These are phyloP conservation scores for Xiphophorus couchianus DNA, from an alignment of 2,113 vertebrate species.

Conservation along the genomic window DNA sequence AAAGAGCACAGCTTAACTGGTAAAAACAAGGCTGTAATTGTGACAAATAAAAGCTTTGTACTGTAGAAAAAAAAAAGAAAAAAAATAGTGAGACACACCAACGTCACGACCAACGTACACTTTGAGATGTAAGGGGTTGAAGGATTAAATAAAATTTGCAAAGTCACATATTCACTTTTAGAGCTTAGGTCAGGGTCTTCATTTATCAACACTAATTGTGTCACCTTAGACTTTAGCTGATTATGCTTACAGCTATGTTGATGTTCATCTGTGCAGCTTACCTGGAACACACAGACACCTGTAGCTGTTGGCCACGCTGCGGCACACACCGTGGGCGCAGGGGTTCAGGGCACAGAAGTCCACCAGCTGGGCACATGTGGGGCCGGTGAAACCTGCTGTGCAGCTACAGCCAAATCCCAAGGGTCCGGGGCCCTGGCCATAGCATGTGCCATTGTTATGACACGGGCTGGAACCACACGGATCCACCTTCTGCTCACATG, in stretches of 20 bases:
- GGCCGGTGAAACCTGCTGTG: conserved; percentile 91
- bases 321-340: conserved; percentile 93
- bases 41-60: not conserved
- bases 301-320: conserved; percentile 94
- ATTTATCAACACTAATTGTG: no score
- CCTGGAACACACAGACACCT: conserved; percentile 96
- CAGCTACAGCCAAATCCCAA: conserved; percentile 89
- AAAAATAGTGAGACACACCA: no score
- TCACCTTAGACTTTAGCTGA: no score
- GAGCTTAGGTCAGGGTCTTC: not conserved
- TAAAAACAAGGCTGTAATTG: not conserved
- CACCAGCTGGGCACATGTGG: conserved; percentile 89
- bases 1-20: not conserved
- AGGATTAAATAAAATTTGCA: not conserved
- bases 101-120: no score
- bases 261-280: conserved; percentile 54
- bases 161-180: not conserved
- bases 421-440: conserved; percentile 74
- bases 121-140: not conserved
- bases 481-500: conserved; percentile 91
- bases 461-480: conserved; percentile 90
- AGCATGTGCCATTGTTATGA: conserved; percentile 94
- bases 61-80: not conserved
- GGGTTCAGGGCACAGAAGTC: conserved; percentile 97
- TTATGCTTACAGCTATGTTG: not conserved